Evolutionary conservation across 2,888 invertebrate species (phyloP), one percentile per base, ranked within the genome.

Genomic region (Atrina japonica): DNA sequence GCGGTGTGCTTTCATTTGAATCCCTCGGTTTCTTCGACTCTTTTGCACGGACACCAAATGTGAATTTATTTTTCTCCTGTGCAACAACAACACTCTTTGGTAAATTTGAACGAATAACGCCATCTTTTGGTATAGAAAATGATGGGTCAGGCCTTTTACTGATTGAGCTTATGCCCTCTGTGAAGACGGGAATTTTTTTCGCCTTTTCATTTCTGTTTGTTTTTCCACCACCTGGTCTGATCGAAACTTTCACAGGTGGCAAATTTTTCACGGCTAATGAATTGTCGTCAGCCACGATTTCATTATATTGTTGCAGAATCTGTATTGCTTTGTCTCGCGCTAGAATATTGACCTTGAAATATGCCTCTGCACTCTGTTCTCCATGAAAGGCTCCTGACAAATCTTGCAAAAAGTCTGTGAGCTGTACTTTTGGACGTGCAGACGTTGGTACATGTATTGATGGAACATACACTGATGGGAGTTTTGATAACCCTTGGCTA

Each of bases 121-220:
- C 76, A 3, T 75, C 69, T 53, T 77, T 70, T 16, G 78, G 76
- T 16, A 83, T 49, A 2, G 77, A 65, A 60, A 82, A 78, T 1
- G 78, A 70, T 0, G 80, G 81, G 11, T 76, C 75, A 2, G 68
- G 75, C 9, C 61, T 58, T 52, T 70, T 73, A 50, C 83, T 84
- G n/a, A 74, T 78, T 16, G 79, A 78, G 58, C 83, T 82, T 14
- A 83, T 77, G 1, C 83, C 82, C 55, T 82, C 83, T 0, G 81
- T 84, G 63, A 83, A 84, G 5, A 82, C 74, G 16, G 72, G 76
- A 29, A 68, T 64, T n/a, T 75, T 77, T n/a, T 68, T 64, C 18
- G 65, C 66, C 1, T 68, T 73, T 9, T 75, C 73, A 50, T 71
- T 70, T 40, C 71, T 70, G 29, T 73, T 72, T 14, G 56, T 66